These are phyloP conservation scores for Halesus radiatus DNA, from an alignment of 1,140 invertebrate species.

Conservation along the genomic window DNA sequence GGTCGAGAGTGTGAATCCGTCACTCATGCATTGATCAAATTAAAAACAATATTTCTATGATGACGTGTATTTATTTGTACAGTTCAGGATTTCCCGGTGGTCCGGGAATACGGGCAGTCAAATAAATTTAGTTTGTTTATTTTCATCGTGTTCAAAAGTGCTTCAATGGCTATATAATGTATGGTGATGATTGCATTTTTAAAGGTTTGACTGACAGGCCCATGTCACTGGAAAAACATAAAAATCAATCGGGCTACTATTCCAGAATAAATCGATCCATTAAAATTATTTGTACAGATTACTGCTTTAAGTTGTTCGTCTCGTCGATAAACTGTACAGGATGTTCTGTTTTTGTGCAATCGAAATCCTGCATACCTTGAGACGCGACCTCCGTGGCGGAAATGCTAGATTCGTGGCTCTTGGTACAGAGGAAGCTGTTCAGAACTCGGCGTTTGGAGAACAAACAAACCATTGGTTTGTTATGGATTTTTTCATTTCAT, in stretches of 20 bases:
- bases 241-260: conserved; percentile 7
- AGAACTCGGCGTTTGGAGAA: too few species aligned
- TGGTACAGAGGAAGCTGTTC: too few species aligned
- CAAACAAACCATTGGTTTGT: too few species aligned
- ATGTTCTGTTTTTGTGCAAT: too few species aligned
- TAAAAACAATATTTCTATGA: conserved; percentile 32
- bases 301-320: too few species aligned
- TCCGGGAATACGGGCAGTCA: conserved; percentile 22
- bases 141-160: conserved; percentile 26
- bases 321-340: too few species aligned
- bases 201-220: conserved; percentile 37
- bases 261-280: too few species aligned
- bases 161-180: conserved; percentile 32
- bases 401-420: too few species aligned
- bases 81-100: conserved; percentile 43
- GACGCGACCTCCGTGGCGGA: too few species aligned
- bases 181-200: conserved; percentile 42
- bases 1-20: background rate
- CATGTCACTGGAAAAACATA: conserved; percentile 30
- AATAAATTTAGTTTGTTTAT: conserved; percentile 42
- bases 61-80: conserved; percentile 51
- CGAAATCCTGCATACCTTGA: too few species aligned
- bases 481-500: too few species aligned
- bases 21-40: background rate
- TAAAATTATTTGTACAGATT: too few species aligned